Evolutionary conservation across 1,140 invertebrate species (phyloP).

Genomic region (Oscheius sp.): DNA sequence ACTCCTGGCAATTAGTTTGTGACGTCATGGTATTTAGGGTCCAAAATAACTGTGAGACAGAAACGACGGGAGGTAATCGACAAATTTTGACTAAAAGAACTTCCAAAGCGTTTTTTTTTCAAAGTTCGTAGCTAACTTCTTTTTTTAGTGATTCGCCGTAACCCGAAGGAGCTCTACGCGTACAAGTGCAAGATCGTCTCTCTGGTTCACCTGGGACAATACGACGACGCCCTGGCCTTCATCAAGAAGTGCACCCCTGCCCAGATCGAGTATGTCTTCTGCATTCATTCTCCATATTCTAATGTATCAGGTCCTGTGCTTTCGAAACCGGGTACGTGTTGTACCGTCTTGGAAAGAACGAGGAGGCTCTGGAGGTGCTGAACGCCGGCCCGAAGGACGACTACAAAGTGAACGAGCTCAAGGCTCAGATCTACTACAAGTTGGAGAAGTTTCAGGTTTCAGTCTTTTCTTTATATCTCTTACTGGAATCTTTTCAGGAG

Average conservation of each 20-base stretch:
- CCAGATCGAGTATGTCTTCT: constrained; percentile 19
- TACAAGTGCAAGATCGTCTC: constrained; percentile 32
- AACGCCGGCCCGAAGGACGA: constrained; percentile 4
- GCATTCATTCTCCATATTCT: neutral
- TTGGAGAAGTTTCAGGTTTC: constrained; percentile 15
- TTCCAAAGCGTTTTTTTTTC: no score
- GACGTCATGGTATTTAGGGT: no score
- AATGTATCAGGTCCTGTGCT: constrained; percentile 11
- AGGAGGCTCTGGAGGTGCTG: constrained; percentile 13
- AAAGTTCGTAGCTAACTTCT: no score
- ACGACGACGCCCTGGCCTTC: constrained; percentile 21
- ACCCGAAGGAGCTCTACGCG: constrained; percentile 22
- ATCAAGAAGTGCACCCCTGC: constrained; percentile 10
- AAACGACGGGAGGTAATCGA: neutral
- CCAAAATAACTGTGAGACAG: no score
- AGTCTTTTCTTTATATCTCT: neutral
- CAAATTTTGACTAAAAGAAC: neutral
- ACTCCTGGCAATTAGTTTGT: no score
- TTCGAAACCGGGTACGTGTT: constrained; percentile 34
- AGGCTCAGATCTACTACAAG: constrained; percentile 30
- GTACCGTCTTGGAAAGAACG: constrained; percentile 15
- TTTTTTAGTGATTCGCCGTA: constrained; percentile 30
- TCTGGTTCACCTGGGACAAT: constrained; percentile 27
- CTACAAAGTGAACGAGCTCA: constrained; percentile 17
- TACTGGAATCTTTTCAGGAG: neutral